A percentile compares a stretch with the other conserved stretches of the same genome.
Conservation (phyloP, 2,888 invertebrate genomes). For the Diachrysia chrysitis region DNA sequence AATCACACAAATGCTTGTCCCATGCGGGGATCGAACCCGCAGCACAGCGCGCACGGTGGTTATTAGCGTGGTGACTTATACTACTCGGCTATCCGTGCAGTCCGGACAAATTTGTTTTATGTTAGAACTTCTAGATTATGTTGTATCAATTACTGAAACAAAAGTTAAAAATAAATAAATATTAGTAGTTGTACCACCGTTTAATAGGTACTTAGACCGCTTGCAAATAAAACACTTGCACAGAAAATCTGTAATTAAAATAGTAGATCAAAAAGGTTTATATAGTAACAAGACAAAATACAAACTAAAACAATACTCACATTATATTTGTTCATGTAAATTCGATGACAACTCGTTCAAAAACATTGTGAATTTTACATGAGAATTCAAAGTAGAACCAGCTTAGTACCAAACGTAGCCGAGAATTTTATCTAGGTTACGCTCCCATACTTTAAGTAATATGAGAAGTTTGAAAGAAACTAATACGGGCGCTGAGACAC, state of each 20-base stretch:
- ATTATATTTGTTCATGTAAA: neutral
- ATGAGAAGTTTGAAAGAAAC: conserved; percentile 77
- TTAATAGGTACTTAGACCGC: no score
- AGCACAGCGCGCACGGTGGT: no score
- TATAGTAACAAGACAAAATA: neutral
- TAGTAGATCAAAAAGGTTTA: neutral
- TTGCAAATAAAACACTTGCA: no score
- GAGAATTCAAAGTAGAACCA: conserved; percentile 41
- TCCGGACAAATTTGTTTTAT: no score
- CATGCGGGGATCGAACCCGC: no score
- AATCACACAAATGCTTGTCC: no score
- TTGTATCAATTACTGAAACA: no score
- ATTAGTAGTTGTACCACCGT: no score
- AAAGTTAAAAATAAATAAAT: no score
- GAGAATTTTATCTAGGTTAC: conserved; percentile 77
- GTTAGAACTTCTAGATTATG: no score
- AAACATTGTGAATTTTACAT: conserved; percentile 21
- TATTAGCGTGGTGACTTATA: no score
- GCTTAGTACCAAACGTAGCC: conserved; percentile 40
- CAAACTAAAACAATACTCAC: neutral
- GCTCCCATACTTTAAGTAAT: conserved; percentile 73
- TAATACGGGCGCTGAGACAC: conserved; percentile 60
- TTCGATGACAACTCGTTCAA: conserved; percentile 1
- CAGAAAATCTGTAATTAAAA: neutral
- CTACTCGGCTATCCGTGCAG: no score